Conservation (phyloP, 64 coral and sea anemone genomes). For the Montipora efflorescens region DNA sequence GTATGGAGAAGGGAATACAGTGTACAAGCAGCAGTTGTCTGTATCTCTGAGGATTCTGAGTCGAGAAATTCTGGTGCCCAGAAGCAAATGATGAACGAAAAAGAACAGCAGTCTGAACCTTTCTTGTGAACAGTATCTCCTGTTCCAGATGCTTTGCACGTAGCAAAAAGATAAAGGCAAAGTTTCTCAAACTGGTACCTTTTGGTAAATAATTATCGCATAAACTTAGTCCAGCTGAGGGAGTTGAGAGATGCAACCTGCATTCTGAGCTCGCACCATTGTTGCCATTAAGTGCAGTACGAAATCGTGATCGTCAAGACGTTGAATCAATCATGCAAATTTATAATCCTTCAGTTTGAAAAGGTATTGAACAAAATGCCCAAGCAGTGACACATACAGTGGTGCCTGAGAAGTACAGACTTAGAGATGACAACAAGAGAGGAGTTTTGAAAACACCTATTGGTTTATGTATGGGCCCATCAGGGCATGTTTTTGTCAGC, state of each 20-base stretch:
- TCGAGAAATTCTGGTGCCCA: constrained; percentile 74
- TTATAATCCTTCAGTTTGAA: constrained; percentile 3
- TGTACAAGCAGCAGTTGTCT: constrained; percentile 48
- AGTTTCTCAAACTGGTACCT: constrained; percentile 74
- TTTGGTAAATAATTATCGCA: constrained; percentile 43
- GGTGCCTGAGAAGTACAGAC: constrained; percentile 50
- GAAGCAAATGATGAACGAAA: constrained; percentile 52
- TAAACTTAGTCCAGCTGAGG: constrained; percentile 61
- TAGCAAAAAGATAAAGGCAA: constrained; percentile 63
- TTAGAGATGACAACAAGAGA: constrained; percentile 54
- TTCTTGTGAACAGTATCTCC: constrained; percentile 42
- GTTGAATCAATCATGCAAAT: constrained; percentile 44
- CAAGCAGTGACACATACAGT: constrained; percentile 42
- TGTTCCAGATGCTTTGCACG: constrained; percentile 63
- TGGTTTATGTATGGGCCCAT: constrained; percentile 42
- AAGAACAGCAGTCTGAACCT: constrained; percentile 43
- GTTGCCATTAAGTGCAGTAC: constrained; percentile 40
- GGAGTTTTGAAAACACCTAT: constrained; percentile 62
- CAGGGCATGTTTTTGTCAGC: constrained; percentile 54
- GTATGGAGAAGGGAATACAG: constrained; percentile 50
- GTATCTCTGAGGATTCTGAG: constrained; percentile 71
- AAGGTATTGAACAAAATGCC: constrained; percentile 18
- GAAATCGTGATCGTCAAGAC: constrained; percentile 66
- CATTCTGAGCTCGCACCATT: constrained; percentile 50
- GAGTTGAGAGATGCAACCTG: constrained; percentile 54